A percentile compares a stretch with the other conserved stretches of the same genome.
Evolutionary conservation across 2,888 invertebrate genomes (phyloP).

Genomic region (Ochlodes sylvanus): DNA sequence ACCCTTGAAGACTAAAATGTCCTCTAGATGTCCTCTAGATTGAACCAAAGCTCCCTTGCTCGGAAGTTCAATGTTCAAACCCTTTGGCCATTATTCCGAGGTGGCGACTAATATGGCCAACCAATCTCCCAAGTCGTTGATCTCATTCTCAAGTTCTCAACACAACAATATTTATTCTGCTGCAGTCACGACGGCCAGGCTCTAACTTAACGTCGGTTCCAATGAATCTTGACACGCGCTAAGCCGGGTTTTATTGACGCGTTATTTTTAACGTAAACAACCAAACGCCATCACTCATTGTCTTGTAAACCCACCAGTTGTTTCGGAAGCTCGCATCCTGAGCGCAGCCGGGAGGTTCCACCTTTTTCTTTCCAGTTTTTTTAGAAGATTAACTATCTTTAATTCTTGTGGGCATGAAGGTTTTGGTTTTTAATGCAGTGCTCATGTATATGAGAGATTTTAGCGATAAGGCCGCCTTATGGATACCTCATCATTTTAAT

Average conservation of each 20-base stretch:
- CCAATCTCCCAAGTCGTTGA: conserved; percentile 5
- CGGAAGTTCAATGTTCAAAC: no score
- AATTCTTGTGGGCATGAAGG: not conserved
- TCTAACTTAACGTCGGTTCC: not conserved
- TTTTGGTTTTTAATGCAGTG: no score
- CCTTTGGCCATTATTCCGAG: no score
- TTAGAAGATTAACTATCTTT: not conserved
- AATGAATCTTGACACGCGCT: conserved; percentile 50
- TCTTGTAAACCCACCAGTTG: conserved; percentile 72
- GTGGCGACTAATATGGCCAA: no score
- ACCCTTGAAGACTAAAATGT: no score
- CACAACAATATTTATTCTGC: conserved; percentile 26
- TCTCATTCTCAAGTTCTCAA: no score
- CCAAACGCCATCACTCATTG: conserved; percentile 70
- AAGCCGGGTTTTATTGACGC: conserved; percentile 49
- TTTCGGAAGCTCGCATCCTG: conserved; percentile 81
- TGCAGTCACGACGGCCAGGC: not conserved
- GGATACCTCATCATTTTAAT: no score
- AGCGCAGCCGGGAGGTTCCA: conserved; percentile 52
- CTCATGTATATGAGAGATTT: no score
- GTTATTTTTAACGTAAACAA: conserved; percentile 73
- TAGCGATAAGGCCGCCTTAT: no score
- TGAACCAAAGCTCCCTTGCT: no score
- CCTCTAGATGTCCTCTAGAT: no score
- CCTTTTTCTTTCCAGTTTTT: conserved; percentile 46